Base-by-base conservation (phyloP, 2,797 vertebrate genomes). In the Lepus townsendii region DNA sequence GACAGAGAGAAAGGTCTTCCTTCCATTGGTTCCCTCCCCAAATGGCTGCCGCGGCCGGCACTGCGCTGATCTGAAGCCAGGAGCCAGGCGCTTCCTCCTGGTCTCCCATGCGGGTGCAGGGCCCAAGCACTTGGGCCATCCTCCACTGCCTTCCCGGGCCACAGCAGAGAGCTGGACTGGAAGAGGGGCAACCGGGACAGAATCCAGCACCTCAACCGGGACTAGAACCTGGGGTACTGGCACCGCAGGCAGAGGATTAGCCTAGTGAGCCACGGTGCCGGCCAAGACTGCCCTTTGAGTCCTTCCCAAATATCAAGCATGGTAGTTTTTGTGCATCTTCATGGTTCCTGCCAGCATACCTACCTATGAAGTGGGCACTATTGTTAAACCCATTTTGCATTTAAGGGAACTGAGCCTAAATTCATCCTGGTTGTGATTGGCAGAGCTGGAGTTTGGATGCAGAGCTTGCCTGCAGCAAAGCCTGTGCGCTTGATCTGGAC, bases 361-460 rank as follows among this genome's bases (percentile, higher is more conserved):
- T 30, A 13, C 27, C 71, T 30, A 9, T 50, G 10, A 80, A 85
- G 75, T 20, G 6, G 5, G 11, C 35, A 7, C 30, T 20, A 6
- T 47, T 52, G 16, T 27, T 75, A 68, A 52, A 22, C 4, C 20
- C 22, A 72, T 77, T 95, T 72, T 82, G 72, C 8, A 47, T 82
- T 24, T 30, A 35, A 65, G 50, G n/a, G 20, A 16, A 80, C 47
- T n/a, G 69, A 85, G 68, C 42, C 69, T 26, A 76, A 71, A 80
- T 20, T 52, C 42, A 14, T 11, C 63, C 60, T 93, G 35, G 77
- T 95, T 3, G 20, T 63, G 20, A n/a, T 30, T 62, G 71, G n/a
- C 19, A 92, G 76, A 95, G 22, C 38, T 57, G 24, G 35, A 54
- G 66, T 88, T 79, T 69, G 50, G 10, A 68, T 16, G 26, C 26